These are phyloP conservation scores for Lepidocyrtinus sp. DNA, from an alignment of 2,888 invertebrate genomes.

Conservation along the genomic window DNA sequence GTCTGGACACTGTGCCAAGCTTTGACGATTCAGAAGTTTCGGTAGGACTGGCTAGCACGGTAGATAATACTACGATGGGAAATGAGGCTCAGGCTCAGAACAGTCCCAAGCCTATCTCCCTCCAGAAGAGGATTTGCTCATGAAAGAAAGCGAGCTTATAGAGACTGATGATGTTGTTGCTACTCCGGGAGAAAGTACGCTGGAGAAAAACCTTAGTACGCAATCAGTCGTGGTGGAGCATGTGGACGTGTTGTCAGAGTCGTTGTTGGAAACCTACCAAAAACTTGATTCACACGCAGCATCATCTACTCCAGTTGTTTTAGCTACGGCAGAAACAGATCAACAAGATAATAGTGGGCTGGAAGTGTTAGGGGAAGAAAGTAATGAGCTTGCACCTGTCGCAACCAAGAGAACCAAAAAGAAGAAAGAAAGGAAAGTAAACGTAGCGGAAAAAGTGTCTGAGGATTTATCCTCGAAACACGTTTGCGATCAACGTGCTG, in stretches of 20 bases:
- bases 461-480: constrained; percentile 22
- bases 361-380: background rate
- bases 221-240: constrained; percentile 53
- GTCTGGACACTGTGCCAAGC: constrained; percentile 38
- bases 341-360: background rate
- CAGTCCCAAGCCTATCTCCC: constrained; percentile 36
- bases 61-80: background rate
- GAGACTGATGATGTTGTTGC: background rate
- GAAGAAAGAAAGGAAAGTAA: constrained; percentile 14
- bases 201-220: constrained; percentile 19
- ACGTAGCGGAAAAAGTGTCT: constrained; percentile 22
- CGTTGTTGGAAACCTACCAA: constrained; percentile 51
- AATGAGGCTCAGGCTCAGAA: background rate
- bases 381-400: constrained; percentile 37
- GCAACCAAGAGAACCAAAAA: constrained; percentile 50
- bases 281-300: constrained; percentile 41
- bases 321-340: background rate
- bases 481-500: background rate
- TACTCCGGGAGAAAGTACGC: constrained; percentile 16
- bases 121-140: constrained; percentile 1
- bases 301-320: background rate
- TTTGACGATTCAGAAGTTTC: constrained; percentile 49
- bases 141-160: background rate
- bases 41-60: constrained; percentile 8
- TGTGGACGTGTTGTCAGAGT: constrained; percentile 52